Evolutionary conservation across 2,888 invertebrate species (phyloP).

Genomic region (Drosophila acutilabella): DNA sequence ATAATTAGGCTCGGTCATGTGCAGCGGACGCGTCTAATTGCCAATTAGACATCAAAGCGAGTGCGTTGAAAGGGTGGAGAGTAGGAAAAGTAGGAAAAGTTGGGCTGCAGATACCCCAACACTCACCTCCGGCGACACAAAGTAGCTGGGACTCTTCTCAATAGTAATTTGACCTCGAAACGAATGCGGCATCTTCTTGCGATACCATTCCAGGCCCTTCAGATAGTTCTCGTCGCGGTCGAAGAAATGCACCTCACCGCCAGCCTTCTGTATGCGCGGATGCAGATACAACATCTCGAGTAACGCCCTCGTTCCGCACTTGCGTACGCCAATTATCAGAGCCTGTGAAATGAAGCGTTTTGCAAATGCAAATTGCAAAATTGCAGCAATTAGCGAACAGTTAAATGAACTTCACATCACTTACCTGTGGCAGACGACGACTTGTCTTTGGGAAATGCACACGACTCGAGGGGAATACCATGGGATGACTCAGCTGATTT

Average conservation of each 20-base stretch:
- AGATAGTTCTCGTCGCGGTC: constrained; percentile 97
- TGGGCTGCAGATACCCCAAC: not conserved
- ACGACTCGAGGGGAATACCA: constrained; percentile 85
- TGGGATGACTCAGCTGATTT: constrained; percentile 84
- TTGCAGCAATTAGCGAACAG: constrained; percentile 66
- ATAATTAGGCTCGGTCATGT: constrained; percentile 58
- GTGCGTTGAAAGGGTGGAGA: constrained; percentile 10
- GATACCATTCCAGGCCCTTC: constrained; percentile 97
- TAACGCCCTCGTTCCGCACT: constrained; percentile 98
- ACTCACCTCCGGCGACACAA: constrained; percentile 96
- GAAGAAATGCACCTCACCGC: constrained; percentile 98
- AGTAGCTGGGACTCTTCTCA: constrained; percentile 99
- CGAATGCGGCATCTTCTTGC: constrained; percentile 96
- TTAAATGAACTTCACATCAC: constrained; percentile 25
- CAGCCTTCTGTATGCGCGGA: constrained; percentile 95
- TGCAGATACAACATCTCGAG: constrained; percentile 98
- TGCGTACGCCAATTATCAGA: constrained; percentile 97
- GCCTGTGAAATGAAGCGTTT: constrained; percentile 87
- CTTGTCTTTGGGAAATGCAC: constrained; percentile 88
- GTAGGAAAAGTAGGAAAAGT: no score
- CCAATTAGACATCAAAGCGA: constrained; percentile 76
- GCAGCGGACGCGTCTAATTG: constrained; percentile 64
- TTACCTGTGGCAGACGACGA: constrained; percentile 88
- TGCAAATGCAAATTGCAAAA: constrained; percentile 64
- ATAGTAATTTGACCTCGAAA: constrained; percentile 96